Evolutionary conservation across 92 coral and sea anemone species (phyloP).

Genomic region (Porites lobata): DNA sequence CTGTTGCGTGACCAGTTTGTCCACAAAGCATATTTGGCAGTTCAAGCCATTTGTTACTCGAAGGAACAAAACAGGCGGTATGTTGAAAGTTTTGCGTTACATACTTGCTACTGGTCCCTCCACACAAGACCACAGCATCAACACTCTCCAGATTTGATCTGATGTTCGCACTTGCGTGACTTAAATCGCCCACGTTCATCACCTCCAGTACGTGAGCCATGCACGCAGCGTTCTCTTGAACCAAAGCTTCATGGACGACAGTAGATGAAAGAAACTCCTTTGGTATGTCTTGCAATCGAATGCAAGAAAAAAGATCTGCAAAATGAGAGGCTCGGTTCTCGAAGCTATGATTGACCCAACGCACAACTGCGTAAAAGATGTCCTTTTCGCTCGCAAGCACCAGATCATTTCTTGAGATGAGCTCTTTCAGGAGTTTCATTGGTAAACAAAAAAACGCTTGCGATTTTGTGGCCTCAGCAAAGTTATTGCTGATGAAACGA

Average conservation of each 20-base stretch:
- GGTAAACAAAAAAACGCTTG: slow-evolving; percentile 12
- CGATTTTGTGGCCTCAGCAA: slow-evolving; percentile 14
- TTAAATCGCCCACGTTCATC: background rate
- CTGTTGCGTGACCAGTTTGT: slow-evolving; percentile 11
- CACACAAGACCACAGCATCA: slow-evolving; percentile 66
- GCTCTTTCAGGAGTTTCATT: slow-evolving; percentile 4
- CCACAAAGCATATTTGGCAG: slow-evolving; percentile 26
- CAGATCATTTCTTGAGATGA: slow-evolving; percentile 30
- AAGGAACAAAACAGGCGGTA: slow-evolving; percentile 19
- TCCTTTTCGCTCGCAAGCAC: background rate
- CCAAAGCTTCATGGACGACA: slow-evolving; percentile 7
- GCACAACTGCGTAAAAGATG: background rate
- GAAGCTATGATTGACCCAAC: slow-evolving; percentile 3
- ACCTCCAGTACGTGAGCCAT: slow-evolving; percentile 42
- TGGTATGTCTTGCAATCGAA: background rate
- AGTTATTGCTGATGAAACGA: slow-evolving; percentile 15
- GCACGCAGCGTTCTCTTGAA: slow-evolving; percentile 36
- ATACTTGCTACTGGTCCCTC: slow-evolving; percentile 65
- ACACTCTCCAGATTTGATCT: slow-evolving; percentile 28
- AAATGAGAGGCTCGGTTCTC: slow-evolving; percentile 19
- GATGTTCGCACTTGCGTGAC: background rate
- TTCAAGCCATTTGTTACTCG: background rate
- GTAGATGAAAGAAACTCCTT: background rate
- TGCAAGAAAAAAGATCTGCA: slow-evolving; percentile 24
- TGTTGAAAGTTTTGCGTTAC: slow-evolving; percentile 4